Evolutionary conservation across 2,113 vertebrate species (phyloP).

Genomic region (Melanerpes formicivorus): DNA sequence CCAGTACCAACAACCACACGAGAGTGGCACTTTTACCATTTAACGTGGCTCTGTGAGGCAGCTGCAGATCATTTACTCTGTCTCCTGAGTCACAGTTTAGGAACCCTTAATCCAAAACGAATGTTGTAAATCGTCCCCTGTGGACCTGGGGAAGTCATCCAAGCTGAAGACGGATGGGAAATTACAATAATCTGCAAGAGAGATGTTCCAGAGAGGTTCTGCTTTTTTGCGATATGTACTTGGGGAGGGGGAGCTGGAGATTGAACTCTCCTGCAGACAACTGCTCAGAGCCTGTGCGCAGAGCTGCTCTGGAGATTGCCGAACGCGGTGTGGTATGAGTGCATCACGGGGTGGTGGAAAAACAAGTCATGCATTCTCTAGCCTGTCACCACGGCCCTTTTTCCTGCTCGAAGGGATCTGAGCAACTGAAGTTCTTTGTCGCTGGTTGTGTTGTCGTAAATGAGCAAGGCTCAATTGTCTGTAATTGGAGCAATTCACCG

Average conservation of each 20-base stretch:
- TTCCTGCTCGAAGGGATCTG: background rate
- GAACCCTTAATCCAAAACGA: conserved; percentile 49
- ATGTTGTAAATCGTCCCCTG: background rate
- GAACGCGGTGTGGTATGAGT: background rate
- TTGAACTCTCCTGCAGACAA: background rate
- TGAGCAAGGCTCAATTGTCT: background rate
- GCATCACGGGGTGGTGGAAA: background rate
- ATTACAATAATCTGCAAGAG: conserved; percentile 35
- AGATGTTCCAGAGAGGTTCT: conserved; percentile 15
- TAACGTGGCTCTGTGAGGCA: background rate
- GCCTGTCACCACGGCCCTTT: background rate
- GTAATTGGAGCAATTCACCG: background rate
- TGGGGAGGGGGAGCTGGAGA: background rate
- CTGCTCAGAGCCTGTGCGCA: background rate
- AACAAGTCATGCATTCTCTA: background rate
- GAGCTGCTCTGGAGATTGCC: background rate
- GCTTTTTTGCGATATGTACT: background rate
- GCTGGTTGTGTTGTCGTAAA: background rate
- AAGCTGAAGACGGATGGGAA: conserved; percentile 43
- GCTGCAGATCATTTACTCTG: conserved; percentile 40
- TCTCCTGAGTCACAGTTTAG: conserved; percentile 33
- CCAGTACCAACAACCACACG: background rate
- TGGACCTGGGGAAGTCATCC: background rate
- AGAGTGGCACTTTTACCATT: background rate
- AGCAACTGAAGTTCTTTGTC: background rate